Evolutionary conservation across 2,797 vertebrate genomes (phyloP), one percentile per base, ranked within the genome.

Genomic region (Poecilia gillii): DNA sequence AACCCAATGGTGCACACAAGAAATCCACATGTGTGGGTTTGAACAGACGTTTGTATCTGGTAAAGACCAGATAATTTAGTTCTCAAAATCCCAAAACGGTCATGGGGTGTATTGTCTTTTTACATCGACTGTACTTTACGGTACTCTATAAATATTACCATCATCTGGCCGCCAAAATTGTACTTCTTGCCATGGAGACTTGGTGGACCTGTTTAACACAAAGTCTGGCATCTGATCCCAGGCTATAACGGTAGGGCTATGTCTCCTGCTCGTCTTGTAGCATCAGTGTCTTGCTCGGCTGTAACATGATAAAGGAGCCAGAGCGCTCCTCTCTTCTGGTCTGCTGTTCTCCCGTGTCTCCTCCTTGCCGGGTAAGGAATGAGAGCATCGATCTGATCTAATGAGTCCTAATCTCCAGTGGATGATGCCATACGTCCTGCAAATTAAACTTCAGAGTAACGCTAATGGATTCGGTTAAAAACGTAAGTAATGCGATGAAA

Each of bases 381-480:
- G 55, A 53, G 11, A 82, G 47, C 78, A 91, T 93, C 74, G 92
- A 93, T 93, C 83, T 57, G 12, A 47, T 84, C 74, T 89, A 90
- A 93, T 93, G 88, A 85, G 88, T 89, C 88, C 88, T 72, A 45
- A 72, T 72, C 88, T 88, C n/a, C 73, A 71, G 46, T 87, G 74
- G 84, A 85, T 89, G 84, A 90, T 89, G 78, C 84, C 88, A 89
- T 83, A 66, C 64, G 43, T 57, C 59, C 55, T 49, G 75, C 87
- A 75, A 81, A 53, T 76, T 51, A 74, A 88, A 79, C 79, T 75
- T 80, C 14, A 39, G 51, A 41, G 45, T 49, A 43, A 81, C 68
- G 70, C 59, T 85, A 47, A 82, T 77, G 31, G 53, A 7, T n/a
- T 18, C 25, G 39, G 13, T 74, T 75, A 73, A 77, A 75, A 79